A percentile compares a stretch with the other conserved stretches of the same genome.
These are phyloP conservation scores for Platycheirus albimanus DNA, from an alignment of 2,888 invertebrate genomes.

Conservation along the genomic window DNA sequence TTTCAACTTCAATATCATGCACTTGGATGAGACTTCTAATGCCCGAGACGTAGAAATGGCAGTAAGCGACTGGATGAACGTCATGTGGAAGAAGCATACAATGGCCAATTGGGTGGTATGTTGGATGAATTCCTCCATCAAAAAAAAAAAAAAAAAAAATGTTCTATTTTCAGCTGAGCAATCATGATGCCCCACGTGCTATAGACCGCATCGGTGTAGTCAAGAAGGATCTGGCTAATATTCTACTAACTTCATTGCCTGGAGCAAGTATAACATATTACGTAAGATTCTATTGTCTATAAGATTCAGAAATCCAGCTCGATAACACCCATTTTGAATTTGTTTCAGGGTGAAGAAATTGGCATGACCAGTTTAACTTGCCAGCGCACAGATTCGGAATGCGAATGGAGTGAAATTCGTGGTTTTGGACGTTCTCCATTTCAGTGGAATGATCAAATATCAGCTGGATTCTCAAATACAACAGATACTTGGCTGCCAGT, in stretches of 20 bases:
- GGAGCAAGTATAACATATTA: conserved; percentile 91
- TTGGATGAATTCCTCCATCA: no score
- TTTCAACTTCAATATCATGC: conserved; percentile 86
- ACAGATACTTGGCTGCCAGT: conserved; percentile 87
- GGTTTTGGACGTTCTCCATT: conserved; percentile 86
- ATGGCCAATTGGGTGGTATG: conserved; percentile 87
- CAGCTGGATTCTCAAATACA: conserved; percentile 86
- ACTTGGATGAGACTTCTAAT: conserved; percentile 83
- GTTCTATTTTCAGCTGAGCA: conserved; percentile 87
- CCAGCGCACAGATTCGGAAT: conserved; percentile 77
- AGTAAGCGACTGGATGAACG: conserved; percentile 85
- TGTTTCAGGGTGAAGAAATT: conserved; percentile 87
- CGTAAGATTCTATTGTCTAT: no score
- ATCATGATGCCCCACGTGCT: conserved; percentile 87
- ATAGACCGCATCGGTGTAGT: conserved; percentile 85
- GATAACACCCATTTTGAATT: not conserved
- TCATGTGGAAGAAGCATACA: conserved; percentile 83
- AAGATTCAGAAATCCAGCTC: no score
- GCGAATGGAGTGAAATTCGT: conserved; percentile 79
- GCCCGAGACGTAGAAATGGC: conserved; percentile 83
- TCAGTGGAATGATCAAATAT: conserved; percentile 84
- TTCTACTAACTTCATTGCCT: conserved; percentile 88
- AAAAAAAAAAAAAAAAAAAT: no score
- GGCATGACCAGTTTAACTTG: conserved; percentile 85
- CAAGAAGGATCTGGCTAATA: conserved; percentile 87